A percentile compares a stretch with the other conserved stretches of the same genome.
Evolutionary conservation across 1,140 invertebrate genomes (phyloP).

Genomic region (Globodera ellingtonae): DNA sequence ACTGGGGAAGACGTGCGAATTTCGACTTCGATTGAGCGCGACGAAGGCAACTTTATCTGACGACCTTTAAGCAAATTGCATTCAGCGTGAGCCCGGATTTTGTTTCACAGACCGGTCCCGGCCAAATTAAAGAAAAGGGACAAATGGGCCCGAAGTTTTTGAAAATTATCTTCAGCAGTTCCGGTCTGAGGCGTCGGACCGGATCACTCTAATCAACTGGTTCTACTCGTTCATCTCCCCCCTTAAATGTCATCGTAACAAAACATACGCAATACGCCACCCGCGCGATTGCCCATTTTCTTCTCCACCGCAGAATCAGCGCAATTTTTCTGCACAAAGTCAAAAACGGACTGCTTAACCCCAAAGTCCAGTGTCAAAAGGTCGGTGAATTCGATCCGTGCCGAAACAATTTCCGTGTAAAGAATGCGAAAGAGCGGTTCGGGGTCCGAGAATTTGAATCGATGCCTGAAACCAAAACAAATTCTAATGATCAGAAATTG

Average conservation of each 20-base stretch:
- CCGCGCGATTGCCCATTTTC: neutral
- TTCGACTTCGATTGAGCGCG: neutral
- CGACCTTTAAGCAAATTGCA: conserved; percentile 68
- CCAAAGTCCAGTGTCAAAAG: conserved; percentile 39
- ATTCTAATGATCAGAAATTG: neutral
- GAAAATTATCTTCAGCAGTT: no score
- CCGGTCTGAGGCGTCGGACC: no score
- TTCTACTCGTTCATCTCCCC: no score
- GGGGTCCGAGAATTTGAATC: conserved; percentile 37
- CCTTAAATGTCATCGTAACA: neutral
- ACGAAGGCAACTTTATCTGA: neutral
- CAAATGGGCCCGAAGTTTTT: no score
- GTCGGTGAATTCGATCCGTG: conserved; percentile 26
- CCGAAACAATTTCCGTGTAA: conserved; percentile 9
- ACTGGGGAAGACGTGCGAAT: neutral
- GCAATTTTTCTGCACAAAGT: conserved; percentile 24
- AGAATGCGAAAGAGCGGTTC: conserved; percentile 41
- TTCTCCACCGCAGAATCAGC: neutral
- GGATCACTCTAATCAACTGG: no score
- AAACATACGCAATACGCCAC: neutral
- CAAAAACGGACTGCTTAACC: conserved; percentile 29
- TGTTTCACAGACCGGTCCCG: no score
- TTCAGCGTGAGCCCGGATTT: no score
- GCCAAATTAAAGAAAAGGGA: no score
- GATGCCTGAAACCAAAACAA: conserved; percentile 28